phyloP scores from a whole-genome alignment of 2,797 vertebrate species.

The Typhlichthys subterraneus region DNA sequence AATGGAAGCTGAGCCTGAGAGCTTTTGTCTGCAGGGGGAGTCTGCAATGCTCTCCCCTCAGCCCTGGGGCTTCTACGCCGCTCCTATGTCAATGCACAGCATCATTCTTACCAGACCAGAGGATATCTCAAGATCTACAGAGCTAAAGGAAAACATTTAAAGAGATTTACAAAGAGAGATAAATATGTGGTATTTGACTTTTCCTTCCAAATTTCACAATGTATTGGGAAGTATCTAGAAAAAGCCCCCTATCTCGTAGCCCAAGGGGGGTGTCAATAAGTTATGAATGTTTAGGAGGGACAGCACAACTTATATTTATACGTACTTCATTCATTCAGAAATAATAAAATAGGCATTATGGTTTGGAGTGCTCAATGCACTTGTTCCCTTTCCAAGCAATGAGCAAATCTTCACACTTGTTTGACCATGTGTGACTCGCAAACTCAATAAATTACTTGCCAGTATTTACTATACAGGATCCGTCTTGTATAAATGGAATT shows the following conservation, averaged over 20 bases:
- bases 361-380: constrained; percentile 39
- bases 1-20: constrained; percentile 40
- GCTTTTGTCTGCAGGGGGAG: constrained; percentile 49
- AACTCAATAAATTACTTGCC: constrained; percentile 39
- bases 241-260: not conserved
- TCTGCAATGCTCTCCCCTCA: constrained; percentile 41
- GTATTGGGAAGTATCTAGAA: too few species aligned
- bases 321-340: constrained; percentile 1
- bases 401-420: constrained; percentile 58
- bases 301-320: constrained; percentile 26
- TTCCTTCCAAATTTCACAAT: too few species aligned
- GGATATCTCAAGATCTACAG: constrained; percentile 38
- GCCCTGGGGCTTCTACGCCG: constrained; percentile 54
- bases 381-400: constrained; percentile 33
- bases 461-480: constrained; percentile 33
- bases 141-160: constrained; percentile 2
- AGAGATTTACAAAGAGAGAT: constrained; percentile 6
- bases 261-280: too few species aligned
- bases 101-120: constrained; percentile 55
- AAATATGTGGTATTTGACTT: not conserved
- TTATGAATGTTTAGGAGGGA: constrained; percentile 22
- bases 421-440: constrained; percentile 46
- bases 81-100: constrained; percentile 61
- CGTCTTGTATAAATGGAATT: constrained; percentile 59
- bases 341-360: not conserved